phyloP scores from a whole-genome alignment of 1,140 invertebrate genomes.

The Dendroctonus ponderosae region DNA sequence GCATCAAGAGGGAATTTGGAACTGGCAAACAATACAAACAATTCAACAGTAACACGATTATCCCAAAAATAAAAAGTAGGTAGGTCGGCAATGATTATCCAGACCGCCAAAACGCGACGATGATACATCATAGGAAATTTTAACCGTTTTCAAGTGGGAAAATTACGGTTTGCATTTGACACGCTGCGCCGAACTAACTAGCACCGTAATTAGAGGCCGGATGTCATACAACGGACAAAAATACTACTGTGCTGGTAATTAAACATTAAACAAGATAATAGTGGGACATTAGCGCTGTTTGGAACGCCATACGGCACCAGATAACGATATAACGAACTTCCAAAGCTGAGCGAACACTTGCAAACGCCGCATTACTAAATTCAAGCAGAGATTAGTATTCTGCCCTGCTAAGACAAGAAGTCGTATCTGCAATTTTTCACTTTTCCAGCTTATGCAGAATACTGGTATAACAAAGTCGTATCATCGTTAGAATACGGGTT shows the following conservation, averaged over 20 bases:
- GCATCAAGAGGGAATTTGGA: slow-evolving; percentile 10
- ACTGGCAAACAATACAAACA: neutral
- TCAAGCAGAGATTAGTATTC: too few species aligned
- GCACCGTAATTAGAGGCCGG: slow-evolving; percentile 37
- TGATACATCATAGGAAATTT: slow-evolving; percentile 26
- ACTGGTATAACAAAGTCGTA: too few species aligned
- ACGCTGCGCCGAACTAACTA: slow-evolving; percentile 32
- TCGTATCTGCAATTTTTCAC: too few species aligned
- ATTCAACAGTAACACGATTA: slow-evolving; percentile 1
- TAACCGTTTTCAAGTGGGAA: slow-evolving; percentile 27
- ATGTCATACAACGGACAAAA: slow-evolving; percentile 37
- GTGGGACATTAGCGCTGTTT: slow-evolving; percentile 35
- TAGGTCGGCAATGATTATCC: slow-evolving; percentile 21
- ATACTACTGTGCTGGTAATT: slow-evolving; percentile 38
- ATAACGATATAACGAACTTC: slow-evolving; percentile 17
- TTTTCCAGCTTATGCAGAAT: too few species aligned
- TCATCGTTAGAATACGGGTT: too few species aligned
- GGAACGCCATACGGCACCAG: slow-evolving; percentile 30
- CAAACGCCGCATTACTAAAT: too few species aligned
- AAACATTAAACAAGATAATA: slow-evolving; percentile 41
- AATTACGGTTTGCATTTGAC: slow-evolving; percentile 37
- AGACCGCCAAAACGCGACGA: slow-evolving; percentile 15
- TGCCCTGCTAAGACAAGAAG: too few species aligned
- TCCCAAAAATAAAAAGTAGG: slow-evolving; percentile 20
- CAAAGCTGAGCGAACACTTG: too few species aligned